These are phyloP conservation scores for Nasalis larvatus DNA, from an alignment of 2,113 vertebrate genomes.

Conservation along the genomic window DNA sequence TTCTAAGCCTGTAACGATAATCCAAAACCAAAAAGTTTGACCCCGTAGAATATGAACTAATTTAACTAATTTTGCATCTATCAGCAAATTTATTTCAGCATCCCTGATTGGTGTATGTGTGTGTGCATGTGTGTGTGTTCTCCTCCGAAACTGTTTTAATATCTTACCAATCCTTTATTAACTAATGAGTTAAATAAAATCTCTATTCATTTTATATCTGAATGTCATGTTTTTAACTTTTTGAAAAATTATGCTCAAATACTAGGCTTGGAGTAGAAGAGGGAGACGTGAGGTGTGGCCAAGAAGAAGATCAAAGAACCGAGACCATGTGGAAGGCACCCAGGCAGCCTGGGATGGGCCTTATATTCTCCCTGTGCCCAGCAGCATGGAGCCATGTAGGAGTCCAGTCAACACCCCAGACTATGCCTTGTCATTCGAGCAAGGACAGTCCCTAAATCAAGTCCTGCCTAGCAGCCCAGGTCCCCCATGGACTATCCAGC, in stretches of 20 bases:
- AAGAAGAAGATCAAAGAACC: neutral
- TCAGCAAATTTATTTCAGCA: neutral
- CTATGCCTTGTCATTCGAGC: accelerated
- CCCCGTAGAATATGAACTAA: neutral
- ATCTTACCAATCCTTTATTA: neutral
- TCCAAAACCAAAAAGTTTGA: neutral
- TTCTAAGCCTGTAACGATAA: neutral
- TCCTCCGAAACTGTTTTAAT: neutral
- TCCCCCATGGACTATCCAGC: neutral
- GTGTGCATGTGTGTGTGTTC: neutral
- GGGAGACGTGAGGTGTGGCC: neutral
- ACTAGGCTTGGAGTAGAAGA: neutral
- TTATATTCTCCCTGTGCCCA: too few species aligned
- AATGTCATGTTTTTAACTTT: neutral
- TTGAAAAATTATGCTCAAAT: neutral
- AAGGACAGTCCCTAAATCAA: neutral
- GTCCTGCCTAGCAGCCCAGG: neutral
- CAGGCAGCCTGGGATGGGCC: neutral
- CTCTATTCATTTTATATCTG: neutral
- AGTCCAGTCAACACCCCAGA: neutral
- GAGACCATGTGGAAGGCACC: accelerated
- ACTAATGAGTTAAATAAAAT: neutral
- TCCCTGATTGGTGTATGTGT: neutral
- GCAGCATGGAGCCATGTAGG: accelerated
- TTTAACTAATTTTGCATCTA: neutral